Evolutionary conservation across 2,888 invertebrate species (phyloP).

Genomic region (Ophion obscuratus): DNA sequence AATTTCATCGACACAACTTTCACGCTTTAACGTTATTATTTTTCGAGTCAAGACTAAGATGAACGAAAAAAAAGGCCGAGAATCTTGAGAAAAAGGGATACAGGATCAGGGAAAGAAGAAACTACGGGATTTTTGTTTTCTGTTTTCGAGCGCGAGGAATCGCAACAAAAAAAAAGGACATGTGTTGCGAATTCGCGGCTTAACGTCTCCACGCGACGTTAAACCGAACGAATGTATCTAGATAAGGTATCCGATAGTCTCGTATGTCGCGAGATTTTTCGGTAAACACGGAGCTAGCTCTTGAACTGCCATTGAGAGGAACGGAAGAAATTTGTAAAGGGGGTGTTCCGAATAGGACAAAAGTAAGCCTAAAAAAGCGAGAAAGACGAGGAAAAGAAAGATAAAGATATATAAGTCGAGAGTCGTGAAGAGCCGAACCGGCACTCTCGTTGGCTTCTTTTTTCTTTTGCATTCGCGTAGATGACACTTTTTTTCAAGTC

Average conservation of each 20-base stretch:
- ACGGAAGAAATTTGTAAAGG: slow-evolving; percentile 68
- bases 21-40: slow-evolving; percentile 13
- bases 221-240: slow-evolving; percentile 74
- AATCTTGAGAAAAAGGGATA: slow-evolving; percentile 45
- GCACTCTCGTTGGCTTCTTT: slow-evolving; percentile 51
- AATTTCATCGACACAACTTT: slow-evolving; percentile 33
- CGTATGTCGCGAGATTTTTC: slow-evolving; percentile 65
- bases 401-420: slow-evolving; percentile 58
- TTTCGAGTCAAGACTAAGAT: slow-evolving; percentile 2
- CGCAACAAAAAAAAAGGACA: slow-evolving; percentile 17
- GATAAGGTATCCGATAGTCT: slow-evolving; percentile 75
- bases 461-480: slow-evolving; percentile 31
- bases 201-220: slow-evolving; percentile 48
- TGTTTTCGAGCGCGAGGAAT: slow-evolving; percentile 66
- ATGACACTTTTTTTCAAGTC: slow-evolving; percentile 42
- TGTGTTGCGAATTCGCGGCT: slow-evolving; percentile 64
- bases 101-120: slow-evolving; percentile 50
- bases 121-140: slow-evolving; percentile 58
- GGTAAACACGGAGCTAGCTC: slow-evolving; percentile 81
- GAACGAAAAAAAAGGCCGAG: slow-evolving; percentile 44
- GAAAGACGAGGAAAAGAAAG: slow-evolving; percentile 19
- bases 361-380: slow-evolving; percentile 27
- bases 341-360: slow-evolving; percentile 29
- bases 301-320: slow-evolving; percentile 81
- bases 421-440: slow-evolving; percentile 49